Conservation (phyloP, 1,140 invertebrate genomes). For the Trigoniulus corallinus region DNA sequence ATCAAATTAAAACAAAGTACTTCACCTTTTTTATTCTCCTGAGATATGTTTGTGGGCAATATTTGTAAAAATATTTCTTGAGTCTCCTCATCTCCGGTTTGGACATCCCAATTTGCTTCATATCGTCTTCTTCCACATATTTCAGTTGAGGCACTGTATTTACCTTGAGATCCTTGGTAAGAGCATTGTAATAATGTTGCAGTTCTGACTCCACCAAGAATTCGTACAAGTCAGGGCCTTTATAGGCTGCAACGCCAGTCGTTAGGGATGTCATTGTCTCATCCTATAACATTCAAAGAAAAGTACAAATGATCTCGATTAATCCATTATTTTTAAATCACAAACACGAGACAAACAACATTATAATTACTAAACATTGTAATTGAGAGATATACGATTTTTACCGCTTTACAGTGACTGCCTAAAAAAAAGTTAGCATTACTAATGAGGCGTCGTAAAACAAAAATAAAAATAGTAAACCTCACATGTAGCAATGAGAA, state of each 20-base stretch:
- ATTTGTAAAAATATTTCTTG: constrained; percentile 82
- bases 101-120: constrained; percentile 80
- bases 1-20: not conserved
- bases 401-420: too few relatives aligned
- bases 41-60: constrained; percentile 80
- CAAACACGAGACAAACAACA: too few relatives aligned
- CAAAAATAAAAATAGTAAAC: too few relatives aligned
- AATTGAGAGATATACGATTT: too few relatives aligned
- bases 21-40: constrained; percentile 64
- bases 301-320: too few relatives aligned
- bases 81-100: constrained; percentile 85
- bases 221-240: constrained; percentile 56
- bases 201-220: constrained; percentile 80
- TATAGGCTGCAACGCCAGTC: not conserved
- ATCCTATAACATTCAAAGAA: too few relatives aligned
- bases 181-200: constrained; percentile 63
- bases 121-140: constrained; percentile 84
- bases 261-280: too few relatives aligned
- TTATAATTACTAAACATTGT: too few relatives aligned
- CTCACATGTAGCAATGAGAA: too few relatives aligned
- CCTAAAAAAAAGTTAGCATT: too few relatives aligned
- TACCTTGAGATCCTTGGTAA: constrained; percentile 45
- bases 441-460: too few relatives aligned
- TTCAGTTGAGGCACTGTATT: constrained; percentile 64
- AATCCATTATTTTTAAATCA: too few relatives aligned